A percentile compares a stretch with the other conserved stretches of the same genome.
These are phyloP conservation scores for Tyrannus savana DNA, from an alignment of 2,113 vertebrate species.

Conservation along the genomic window DNA sequence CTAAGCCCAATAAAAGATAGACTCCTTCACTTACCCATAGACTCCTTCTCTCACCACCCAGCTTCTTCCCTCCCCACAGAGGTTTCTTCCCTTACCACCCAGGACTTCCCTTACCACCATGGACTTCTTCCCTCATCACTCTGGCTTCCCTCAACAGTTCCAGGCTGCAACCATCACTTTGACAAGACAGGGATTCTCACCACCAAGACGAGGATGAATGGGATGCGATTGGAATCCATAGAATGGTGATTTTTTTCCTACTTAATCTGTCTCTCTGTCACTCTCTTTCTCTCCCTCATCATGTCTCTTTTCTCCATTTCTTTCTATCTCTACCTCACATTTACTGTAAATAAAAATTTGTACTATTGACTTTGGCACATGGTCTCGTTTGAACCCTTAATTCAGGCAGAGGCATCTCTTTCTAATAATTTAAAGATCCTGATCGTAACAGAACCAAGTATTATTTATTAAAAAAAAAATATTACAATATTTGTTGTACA, in stretches of 20 bases:
- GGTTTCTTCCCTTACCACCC: too few species aligned
- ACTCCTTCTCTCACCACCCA: not conserved
- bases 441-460: not conserved
- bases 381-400: not conserved
- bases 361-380: not conserved
- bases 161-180: not conserved
- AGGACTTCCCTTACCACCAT: too few species aligned
- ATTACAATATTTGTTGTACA: not conserved
- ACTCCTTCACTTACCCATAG: not conserved
- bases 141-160: not conserved
- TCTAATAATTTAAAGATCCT: not conserved
- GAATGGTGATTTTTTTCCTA: not conserved
- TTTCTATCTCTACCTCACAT: not conserved
- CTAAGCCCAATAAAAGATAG: not conserved
- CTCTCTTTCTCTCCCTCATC: not conserved
- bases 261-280: not conserved
- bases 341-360: not conserved
- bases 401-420: not conserved
- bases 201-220: not conserved
- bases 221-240: not conserved
- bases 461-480: not conserved
- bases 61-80: too few species aligned
- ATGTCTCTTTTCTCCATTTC: not conserved
- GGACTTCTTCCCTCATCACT: not conserved
- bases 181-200: not conserved